These are phyloP conservation scores for Platypus cylindrus DNA, from an alignment of 2,888 invertebrate genomes.

Conservation along the genomic window DNA sequence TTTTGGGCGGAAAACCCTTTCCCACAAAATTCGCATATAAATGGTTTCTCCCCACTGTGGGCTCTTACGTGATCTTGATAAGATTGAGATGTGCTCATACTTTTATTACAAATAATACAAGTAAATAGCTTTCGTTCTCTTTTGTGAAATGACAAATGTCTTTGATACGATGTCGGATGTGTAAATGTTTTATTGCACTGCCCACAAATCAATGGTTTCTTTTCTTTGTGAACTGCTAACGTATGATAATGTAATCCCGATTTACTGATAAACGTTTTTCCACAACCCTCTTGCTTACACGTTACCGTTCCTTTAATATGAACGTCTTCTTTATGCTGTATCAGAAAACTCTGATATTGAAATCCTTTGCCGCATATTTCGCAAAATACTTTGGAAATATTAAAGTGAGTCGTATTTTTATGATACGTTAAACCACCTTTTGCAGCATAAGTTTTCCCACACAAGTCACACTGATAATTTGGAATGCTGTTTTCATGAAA, in stretches of 20 bases:
- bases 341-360: not conserved
- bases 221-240: constrained; percentile 26
- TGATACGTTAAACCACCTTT: constrained; percentile 44
- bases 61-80: constrained; percentile 12
- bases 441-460: constrained; percentile 40
- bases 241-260: constrained; percentile 13
- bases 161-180: no score
- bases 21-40: constrained; percentile 31
- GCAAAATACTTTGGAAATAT: constrained; percentile 29
- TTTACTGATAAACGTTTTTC: constrained; percentile 13
- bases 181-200: no score
- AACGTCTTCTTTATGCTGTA: not conserved
- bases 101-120: constrained; percentile 32
- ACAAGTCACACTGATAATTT: constrained; percentile 9
- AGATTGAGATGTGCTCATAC: constrained; percentile 22
- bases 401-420: constrained; percentile 43
- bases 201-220: not conserved
- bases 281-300: not conserved
- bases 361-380: constrained; percentile 4
- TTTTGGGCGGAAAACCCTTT: constrained; percentile 40
- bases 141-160: no score
- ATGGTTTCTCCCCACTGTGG: constrained; percentile 16
- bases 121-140: constrained; percentile 30
- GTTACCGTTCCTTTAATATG: not conserved
- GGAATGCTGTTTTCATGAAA: no score